These are phyloP conservation scores for Scomber japonicus DNA, from an alignment of 2,113 vertebrate species.

Conservation along the genomic window DNA sequence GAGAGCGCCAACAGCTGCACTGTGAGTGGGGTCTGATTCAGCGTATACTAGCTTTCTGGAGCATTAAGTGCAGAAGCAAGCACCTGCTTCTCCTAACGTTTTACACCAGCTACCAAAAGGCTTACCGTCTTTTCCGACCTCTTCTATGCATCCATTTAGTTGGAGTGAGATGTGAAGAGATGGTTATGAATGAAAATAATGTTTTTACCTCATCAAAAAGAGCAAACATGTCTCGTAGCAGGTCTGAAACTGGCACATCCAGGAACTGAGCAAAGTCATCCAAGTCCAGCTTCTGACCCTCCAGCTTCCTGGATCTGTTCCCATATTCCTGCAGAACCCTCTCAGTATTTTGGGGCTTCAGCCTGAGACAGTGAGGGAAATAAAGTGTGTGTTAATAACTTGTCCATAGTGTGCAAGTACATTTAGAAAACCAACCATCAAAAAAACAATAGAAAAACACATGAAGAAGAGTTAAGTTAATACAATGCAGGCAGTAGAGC, in stretches of 20 bases:
- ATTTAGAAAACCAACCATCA: background rate
- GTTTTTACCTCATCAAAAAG: slow-evolving; percentile 94
- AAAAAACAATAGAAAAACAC: background rate
- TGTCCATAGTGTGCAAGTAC: background rate
- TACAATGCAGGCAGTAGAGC: background rate
- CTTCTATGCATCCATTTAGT: background rate
- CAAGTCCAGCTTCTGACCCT: slow-evolving; percentile 82
- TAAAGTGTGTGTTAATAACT: background rate
- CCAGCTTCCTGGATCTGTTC: slow-evolving; percentile 83
- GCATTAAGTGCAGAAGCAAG: too few relatives aligned
- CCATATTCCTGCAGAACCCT: slow-evolving; percentile 88
- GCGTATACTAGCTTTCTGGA: too few relatives aligned
- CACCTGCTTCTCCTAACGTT: too few relatives aligned
- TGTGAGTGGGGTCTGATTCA: too few relatives aligned
- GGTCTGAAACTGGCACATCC: slow-evolving; percentile 87
- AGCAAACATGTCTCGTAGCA: slow-evolving; percentile 89
- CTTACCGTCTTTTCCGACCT: too few relatives aligned
- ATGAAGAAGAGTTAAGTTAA: background rate
- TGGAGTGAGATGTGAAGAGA: background rate
- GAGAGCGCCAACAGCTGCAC: too few relatives aligned
- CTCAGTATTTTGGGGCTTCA: slow-evolving; percentile 90
- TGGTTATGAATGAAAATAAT: background rate
- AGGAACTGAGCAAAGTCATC: slow-evolving; percentile 90
- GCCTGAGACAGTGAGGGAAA: slow-evolving; percentile 73
- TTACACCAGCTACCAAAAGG: too few relatives aligned